Percentiles rank a stretch among this genome's conserved stretches.
These are phyloP conservation scores for Taurulus bubalis DNA, from an alignment of 2,113 vertebrate genomes.

Conservation along the genomic window DNA sequence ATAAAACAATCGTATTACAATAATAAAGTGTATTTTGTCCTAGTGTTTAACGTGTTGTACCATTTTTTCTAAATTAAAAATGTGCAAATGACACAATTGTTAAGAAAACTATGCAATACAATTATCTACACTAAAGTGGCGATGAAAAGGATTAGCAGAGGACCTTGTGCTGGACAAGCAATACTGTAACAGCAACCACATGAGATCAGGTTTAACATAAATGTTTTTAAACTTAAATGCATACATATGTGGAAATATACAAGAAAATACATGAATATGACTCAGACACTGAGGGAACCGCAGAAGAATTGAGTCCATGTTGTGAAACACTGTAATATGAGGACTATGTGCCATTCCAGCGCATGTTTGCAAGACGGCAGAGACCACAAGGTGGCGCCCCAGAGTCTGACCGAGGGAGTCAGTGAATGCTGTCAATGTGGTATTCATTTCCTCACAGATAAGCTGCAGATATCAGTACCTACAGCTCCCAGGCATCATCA, in stretches of 20 bases:
- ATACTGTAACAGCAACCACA: neutral
- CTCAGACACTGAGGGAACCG: neutral
- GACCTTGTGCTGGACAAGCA: neutral
- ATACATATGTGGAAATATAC: neutral
- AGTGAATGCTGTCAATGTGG: constrained; percentile 46
- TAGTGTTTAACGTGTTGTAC: neutral
- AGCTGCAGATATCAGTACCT: constrained; percentile 72
- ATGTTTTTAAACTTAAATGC: neutral
- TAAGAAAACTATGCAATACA: neutral
- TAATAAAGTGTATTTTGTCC: neutral
- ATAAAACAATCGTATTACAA: neutral
- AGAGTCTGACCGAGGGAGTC: constrained; percentile 34
- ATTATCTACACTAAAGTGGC: neutral
- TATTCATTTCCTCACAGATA: constrained; percentile 76
- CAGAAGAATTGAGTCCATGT: constrained; percentile 13
- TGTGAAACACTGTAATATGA: constrained; percentile 48
- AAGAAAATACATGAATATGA: constrained; percentile 1
- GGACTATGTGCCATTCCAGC: constrained; percentile 29
- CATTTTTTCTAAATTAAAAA: neutral
- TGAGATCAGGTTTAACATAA: neutral
- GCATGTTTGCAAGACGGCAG: neutral
- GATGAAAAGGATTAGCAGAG: neutral
- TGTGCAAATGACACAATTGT: neutral
- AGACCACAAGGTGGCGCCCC: constrained; percentile 65
- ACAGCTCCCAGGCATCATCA: constrained; percentile 78